Evolutionary conservation across 2,888 invertebrate species (phyloP).

Genomic region (Polylopha cassiicola): DNA sequence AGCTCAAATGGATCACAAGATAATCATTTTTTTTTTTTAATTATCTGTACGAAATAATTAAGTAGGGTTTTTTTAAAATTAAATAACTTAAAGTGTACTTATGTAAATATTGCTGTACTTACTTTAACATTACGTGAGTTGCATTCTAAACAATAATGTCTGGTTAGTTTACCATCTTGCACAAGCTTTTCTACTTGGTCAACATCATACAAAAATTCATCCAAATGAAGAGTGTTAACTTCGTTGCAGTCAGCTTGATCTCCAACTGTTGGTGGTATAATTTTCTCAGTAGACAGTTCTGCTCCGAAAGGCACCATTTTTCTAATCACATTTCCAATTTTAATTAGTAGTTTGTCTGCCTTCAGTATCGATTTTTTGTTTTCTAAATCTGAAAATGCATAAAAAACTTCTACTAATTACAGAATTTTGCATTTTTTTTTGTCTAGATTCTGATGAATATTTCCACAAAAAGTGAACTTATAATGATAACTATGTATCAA

Average conservation of each 20-base stretch:
- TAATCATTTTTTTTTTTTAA: background rate
- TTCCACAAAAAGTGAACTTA: no score
- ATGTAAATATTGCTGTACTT: slow-evolving; percentile 17
- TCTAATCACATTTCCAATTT: slow-evolving; percentile 55
- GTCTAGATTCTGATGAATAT: no score
- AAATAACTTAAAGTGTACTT: background rate
- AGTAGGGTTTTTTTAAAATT: background rate
- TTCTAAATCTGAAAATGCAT: slow-evolving; percentile 54
- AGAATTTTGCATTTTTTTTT: slow-evolving; percentile 1
- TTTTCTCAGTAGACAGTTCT: slow-evolving; percentile 58
- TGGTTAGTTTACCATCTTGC: slow-evolving; percentile 50
- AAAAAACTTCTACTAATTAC: no score
- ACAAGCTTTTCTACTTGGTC: slow-evolving; percentile 72
- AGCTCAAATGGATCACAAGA: background rate
- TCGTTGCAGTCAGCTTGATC: slow-evolving; percentile 74
- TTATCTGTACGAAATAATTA: background rate
- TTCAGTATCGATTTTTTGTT: slow-evolving; percentile 39
- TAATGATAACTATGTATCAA: no score
- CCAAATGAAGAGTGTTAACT: slow-evolving; percentile 78
- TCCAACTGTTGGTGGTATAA: slow-evolving; percentile 57
- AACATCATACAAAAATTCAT: slow-evolving; percentile 84
- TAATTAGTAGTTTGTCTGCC: slow-evolving; percentile 45
- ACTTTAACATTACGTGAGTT: slow-evolving; percentile 56
- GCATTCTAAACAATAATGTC: slow-evolving; percentile 58
- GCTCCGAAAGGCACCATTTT: slow-evolving; percentile 57